Evolutionary conservation across 2,113 vertebrate genomes (phyloP), one percentile per base, ranked within the genome.

Genomic region (Amazona vittata): DNA sequence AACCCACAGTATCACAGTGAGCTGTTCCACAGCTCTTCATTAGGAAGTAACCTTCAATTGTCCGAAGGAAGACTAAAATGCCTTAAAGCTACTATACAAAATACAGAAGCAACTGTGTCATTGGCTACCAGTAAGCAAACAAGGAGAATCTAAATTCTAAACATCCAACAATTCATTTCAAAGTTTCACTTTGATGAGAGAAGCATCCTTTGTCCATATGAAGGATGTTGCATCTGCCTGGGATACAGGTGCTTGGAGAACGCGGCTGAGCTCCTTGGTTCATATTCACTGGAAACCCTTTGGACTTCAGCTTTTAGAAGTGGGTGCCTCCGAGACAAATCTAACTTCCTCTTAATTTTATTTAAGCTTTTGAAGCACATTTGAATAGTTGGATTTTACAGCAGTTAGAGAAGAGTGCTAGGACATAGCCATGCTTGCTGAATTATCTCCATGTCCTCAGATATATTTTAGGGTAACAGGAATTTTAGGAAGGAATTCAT

Each of bases 381-480:
- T 95, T 95, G 92, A 96, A 96, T 47, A 83, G 96, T 62, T 93
- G 37, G 11, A 7, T 83, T 94, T 89, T 77, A 59, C 17, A 80
- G 64, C 43, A 71, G 67, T 20, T 39, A 31, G 35, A 82, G 53
- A 94, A 44, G 73, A 95, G 47, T 17, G 43, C 24, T 62, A 71
- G 67, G 78, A 82, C 43, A 87, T 41, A 83, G 64, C 33, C 74
- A 49, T 6, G 33, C 75, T 91, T 67, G 46, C 81, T 24, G 90
- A 85, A 71, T 83, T 89, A 29, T 83, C 60, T 86, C 62, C 26
- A 7, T 33, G 50, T 50, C 68, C 89, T 86, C 86, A 86, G 77
- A 86, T 64, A 20, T 8, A 49, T 83, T 91, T 83, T 85, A 88
- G 46, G 39, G 76, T 37, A 77, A 86, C 15, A 3, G 63, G 28